Percentiles rank a stretch among this genome's conserved stretches.
These are phyloP conservation scores for Eilema griseolum DNA, from an alignment of 2,888 invertebrate species.

Conservation along the genomic window DNA sequence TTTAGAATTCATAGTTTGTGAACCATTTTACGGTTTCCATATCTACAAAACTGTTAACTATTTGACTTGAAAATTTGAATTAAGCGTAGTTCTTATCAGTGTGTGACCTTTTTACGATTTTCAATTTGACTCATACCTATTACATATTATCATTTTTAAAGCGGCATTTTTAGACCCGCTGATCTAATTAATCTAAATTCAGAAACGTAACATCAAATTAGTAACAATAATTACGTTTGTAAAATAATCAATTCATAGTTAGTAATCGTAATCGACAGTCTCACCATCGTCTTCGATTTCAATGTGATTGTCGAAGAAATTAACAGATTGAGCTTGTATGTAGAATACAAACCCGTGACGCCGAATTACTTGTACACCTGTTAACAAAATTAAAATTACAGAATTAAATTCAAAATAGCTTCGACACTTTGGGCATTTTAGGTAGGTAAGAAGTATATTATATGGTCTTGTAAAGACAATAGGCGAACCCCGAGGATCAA, in stretches of 20 bases:
- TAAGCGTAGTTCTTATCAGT: no score
- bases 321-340: constrained; percentile 77
- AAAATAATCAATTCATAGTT: constrained; percentile 62
- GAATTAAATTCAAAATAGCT: not conserved
- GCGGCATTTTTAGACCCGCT: no score
- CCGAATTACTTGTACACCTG: constrained; percentile 74
- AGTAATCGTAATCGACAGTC: constrained; percentile 81
- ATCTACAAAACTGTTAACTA: no score
- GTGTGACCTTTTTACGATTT: no score
- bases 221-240: constrained; percentile 32
- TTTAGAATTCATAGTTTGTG: no score
- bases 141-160: no score
- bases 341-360: constrained; percentile 74
- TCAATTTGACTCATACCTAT: no score
- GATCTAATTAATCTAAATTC: constrained; percentile 45
- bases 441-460: not conserved
- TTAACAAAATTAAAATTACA: constrained; percentile 16
- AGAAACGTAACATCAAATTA: constrained; percentile 37
- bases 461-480: no score
- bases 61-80: no score
- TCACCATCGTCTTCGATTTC: constrained; percentile 77
- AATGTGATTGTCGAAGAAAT: constrained; percentile 76
- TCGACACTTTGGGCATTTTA: not conserved
- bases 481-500: no score
- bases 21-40: no score